Percentiles rank a stretch among this genome's conserved stretches.
These are phyloP conservation scores for Panagrolaimus sp. DNA, from an alignment of 1,140 invertebrate species.

Conservation along the genomic window DNA sequence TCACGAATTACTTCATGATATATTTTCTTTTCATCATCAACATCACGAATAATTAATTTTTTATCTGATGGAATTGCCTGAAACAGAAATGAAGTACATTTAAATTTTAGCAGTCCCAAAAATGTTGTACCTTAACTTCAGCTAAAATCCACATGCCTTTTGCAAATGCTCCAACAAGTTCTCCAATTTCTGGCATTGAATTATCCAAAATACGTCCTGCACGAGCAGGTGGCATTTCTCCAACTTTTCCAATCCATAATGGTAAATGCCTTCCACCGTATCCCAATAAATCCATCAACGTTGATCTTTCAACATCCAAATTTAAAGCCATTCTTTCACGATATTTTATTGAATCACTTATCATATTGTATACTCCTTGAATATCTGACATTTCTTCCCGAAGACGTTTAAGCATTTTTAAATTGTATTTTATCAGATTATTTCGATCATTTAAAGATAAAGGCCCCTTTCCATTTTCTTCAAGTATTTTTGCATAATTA, in stretches of 20 bases:
- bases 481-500: too few species aligned
- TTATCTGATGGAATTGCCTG: neutral
- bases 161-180: constrained; percentile 89
- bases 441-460: neutral
- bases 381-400: neutral
- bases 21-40: constrained; percentile 82
- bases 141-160: constrained; percentile 96
- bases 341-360: neutral
- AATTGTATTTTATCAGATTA: neutral
- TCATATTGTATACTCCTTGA: neutral
- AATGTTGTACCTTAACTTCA: constrained; percentile 69
- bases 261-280: neutral
- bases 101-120: constrained; percentile 11
- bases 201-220: neutral
- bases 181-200: constrained; percentile 63
- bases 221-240: neutral
- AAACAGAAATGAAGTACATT: neutral
- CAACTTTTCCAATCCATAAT: neutral
- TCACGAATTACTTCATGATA: constrained; percentile 70
- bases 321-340: constrained; percentile 8
- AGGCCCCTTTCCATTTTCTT: too few species aligned
- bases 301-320: neutral
- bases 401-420: neutral
- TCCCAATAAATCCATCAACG: neutral
- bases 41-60: constrained; percentile 71